phyloP scores from a whole-genome alignment of 2,113 vertebrate species.

The Plestiodon gilberti region DNA sequence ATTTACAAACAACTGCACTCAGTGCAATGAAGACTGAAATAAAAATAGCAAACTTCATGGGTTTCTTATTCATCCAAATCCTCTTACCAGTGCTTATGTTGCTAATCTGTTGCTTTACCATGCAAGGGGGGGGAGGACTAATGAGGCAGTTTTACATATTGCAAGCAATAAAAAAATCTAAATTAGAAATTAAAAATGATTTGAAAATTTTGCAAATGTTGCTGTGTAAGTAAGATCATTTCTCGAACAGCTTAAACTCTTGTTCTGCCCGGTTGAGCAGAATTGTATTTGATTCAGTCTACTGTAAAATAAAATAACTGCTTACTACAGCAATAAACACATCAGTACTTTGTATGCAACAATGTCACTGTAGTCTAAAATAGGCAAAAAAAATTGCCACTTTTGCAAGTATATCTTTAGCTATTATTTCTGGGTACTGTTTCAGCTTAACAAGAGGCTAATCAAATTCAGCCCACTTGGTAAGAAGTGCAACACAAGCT shows the following conservation, averaged over 20 bases:
- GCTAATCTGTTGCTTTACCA: conserved; percentile 44
- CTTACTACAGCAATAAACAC: conserved; percentile 50
- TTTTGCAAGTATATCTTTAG: background rate
- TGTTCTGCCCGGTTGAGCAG: conserved; percentile 36
- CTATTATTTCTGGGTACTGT: background rate
- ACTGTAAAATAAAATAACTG: conserved; percentile 48
- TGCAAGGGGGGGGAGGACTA: conserved; percentile 24
- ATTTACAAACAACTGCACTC: conserved; percentile 30
- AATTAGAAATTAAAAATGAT: conserved; percentile 22
- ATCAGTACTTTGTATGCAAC: conserved; percentile 53
- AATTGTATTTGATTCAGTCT: conserved; percentile 61
- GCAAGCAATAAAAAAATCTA: background rate
- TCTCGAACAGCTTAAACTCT: conserved; percentile 35
- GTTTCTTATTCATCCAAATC: conserved; percentile 39
- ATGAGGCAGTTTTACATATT: conserved; percentile 19
- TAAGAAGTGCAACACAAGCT: background rate
- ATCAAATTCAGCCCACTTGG: background rate
- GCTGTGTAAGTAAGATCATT: conserved; percentile 34
- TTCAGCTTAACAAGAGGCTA: background rate
- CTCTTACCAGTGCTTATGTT: conserved; percentile 21
- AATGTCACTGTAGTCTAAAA: conserved; percentile 57
- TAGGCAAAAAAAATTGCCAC: background rate
- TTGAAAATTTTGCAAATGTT: conserved; percentile 21
- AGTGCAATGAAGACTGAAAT: conserved; percentile 29
- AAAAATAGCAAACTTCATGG: conserved; percentile 44